Evolutionary conservation across 2,888 invertebrate genomes (phyloP).

Genomic region (Lepidocyrtoides sp.): DNA sequence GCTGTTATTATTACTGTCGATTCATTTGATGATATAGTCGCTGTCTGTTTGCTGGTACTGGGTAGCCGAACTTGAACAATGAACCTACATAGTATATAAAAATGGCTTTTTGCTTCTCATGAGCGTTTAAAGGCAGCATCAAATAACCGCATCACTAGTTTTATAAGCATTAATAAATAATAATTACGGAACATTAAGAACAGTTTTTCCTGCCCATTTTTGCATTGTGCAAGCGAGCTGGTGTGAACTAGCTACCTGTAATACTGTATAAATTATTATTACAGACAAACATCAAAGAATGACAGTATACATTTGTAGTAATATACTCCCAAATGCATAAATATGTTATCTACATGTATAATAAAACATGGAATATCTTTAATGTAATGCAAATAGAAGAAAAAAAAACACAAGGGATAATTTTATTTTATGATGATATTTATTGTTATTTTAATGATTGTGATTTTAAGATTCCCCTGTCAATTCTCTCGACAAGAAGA

Average conservation of each 20-base stretch:
- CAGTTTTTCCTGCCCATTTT: conserved; percentile 45
- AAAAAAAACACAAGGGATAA: neutral
- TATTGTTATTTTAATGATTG: neutral
- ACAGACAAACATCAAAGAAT: neutral
- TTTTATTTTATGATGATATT: conserved; percentile 43
- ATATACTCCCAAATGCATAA: neutral
- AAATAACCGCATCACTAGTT: neutral
- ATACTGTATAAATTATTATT: neutral
- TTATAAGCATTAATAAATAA: conserved; percentile 38
- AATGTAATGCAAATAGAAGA: conserved; percentile 7
- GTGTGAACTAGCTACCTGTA: neutral
- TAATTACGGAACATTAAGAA: conserved; percentile 40
- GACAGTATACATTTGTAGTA: neutral
- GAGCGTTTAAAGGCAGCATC: neutral
- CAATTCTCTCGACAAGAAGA: conserved; percentile 44
- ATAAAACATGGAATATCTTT: conserved; percentile 22
- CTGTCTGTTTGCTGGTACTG: neutral
- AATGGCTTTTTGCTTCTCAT: neutral
- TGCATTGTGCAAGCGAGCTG: conserved; percentile 56
- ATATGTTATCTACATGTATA: neutral
- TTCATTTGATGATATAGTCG: neutral
- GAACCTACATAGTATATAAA: too few species aligned
- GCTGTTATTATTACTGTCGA: neutral
- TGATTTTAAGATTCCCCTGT: neutral
- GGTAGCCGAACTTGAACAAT: neutral